Conservation (phyloP, 2,113 vertebrate species). For the Crotalus viridis region DNA sequence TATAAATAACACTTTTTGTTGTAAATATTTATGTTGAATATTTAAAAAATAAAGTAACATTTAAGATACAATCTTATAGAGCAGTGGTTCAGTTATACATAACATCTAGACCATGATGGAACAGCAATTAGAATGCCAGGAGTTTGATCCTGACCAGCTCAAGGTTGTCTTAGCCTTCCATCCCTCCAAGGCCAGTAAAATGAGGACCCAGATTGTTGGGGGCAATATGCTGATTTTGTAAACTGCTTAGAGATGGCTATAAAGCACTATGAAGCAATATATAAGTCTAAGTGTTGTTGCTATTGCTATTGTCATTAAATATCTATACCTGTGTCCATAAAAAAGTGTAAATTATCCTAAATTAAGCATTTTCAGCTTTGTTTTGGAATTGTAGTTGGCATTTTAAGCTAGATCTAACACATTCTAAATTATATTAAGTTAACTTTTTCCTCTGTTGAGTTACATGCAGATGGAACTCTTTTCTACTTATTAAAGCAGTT, state of each 20-base stretch:
- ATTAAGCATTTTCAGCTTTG: background rate
- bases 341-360: background rate
- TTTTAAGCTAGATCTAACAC: background rate
- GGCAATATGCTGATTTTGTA: background rate
- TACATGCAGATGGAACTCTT: background rate
- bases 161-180: background rate
- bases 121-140: background rate
- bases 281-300: background rate
- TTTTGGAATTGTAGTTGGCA: background rate
- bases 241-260: background rate
- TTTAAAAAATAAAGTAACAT: background rate
- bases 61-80: background rate
- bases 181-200: background rate
- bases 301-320: background rate
- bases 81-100: background rate
- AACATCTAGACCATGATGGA: background rate
- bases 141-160: background rate
- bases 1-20: background rate
- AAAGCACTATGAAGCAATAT: no score
- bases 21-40: background rate
- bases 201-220: background rate
- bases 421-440: background rate
- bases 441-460: background rate
- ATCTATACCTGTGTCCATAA: background rate
- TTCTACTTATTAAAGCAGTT: background rate